phyloP scores from a whole-genome alignment of 2,797 vertebrate genomes.

The Pangasius mekongensis region DNA sequence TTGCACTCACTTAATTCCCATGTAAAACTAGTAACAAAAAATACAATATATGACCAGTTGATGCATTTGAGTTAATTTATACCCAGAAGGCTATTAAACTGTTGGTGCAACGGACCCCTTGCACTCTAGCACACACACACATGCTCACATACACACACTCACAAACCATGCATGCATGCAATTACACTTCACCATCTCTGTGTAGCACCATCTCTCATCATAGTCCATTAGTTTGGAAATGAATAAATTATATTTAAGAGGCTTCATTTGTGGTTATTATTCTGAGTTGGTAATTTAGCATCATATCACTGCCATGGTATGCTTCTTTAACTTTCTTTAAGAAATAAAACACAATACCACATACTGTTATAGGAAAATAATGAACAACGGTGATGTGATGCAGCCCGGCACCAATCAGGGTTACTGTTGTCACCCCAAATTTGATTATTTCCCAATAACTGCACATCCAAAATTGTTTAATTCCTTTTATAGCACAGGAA shows the following conservation, averaged over 20 bases:
- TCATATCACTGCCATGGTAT: not conserved
- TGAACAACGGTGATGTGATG: not conserved
- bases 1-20: not conserved
- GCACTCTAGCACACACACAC: slow-evolving; percentile 29
- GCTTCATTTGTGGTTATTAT: not conserved
- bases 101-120: slow-evolving; percentile 22
- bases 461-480: not conserved
- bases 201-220: slow-evolving; percentile 63
- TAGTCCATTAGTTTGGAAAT: slow-evolving; percentile 67
- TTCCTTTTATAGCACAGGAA: not conserved
- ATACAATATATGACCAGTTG: not conserved
- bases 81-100: slow-evolving; percentile 1
- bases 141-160: slow-evolving; percentile 37
- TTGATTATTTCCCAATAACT: not conserved
- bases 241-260: slow-evolving; percentile 65
- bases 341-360: not conserved
- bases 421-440: not conserved
- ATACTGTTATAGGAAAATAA: not conserved
- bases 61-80: not conserved
- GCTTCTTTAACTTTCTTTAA: not conserved
- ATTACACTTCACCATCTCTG: slow-evolving; percentile 60
- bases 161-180: slow-evolving; percentile 70
- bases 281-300: not conserved
- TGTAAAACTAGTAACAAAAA: not conserved
- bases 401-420: not conserved